Conservation (phyloP, 2,888 invertebrate genomes). For the Chrysolina haemoptera region DNA sequence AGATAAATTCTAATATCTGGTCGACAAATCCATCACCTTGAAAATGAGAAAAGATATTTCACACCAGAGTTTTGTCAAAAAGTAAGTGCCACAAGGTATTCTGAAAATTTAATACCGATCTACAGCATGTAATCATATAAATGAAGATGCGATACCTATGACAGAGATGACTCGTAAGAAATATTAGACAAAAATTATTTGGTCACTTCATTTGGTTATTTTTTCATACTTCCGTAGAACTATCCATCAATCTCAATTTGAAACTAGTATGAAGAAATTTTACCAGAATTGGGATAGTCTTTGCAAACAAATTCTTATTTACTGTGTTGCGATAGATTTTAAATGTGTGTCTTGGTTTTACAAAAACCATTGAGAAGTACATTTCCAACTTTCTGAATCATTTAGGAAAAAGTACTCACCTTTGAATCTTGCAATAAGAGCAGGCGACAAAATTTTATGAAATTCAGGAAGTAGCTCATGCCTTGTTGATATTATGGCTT, state of each 20-base stretch:
- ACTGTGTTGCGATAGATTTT: background rate
- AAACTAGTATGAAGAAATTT: too few relatives aligned
- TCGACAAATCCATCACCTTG: conserved; percentile 10
- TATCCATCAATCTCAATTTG: too few relatives aligned
- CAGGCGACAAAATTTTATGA: conserved; percentile 90
- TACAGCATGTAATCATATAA: too few relatives aligned
- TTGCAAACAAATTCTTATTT: background rate
- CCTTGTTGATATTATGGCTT: conserved; percentile 93
- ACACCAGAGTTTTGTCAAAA: background rate
- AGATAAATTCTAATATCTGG: background rate
- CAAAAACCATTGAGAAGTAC: too few relatives aligned
- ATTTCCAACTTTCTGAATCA: too few relatives aligned
- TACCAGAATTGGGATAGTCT: background rate
- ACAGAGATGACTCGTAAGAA: too few relatives aligned
- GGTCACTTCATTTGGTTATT: too few relatives aligned
- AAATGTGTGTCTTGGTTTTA: background rate
- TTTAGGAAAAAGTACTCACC: conserved; percentile 71
- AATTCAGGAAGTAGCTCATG: conserved; percentile 93
- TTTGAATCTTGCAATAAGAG: conserved; percentile 93
- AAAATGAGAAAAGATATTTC: background rate
- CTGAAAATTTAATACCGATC: background rate
- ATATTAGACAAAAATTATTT: too few relatives aligned
- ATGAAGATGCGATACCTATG: too few relatives aligned
- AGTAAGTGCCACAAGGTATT: background rate
- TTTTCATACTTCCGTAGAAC: too few relatives aligned